Evolutionary conservation across 1,140 invertebrate species (phyloP).

Genomic region (Hylaeus volcanicus): DNA sequence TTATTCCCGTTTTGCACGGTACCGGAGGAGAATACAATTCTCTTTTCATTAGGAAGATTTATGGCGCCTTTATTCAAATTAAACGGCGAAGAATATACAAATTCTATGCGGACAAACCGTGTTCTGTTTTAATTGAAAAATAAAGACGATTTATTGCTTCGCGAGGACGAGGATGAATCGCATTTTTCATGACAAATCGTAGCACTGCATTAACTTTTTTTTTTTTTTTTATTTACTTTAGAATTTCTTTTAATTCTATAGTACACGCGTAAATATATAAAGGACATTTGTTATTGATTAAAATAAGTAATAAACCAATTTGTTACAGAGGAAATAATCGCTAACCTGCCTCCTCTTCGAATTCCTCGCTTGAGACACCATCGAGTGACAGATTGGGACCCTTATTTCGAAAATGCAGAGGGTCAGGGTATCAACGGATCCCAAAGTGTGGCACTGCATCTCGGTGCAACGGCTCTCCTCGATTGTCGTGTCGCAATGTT

Average conservation of each 20-base stretch:
- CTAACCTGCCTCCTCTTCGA: slow-evolving; percentile 63
- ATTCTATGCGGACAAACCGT: not conserved
- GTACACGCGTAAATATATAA: no score
- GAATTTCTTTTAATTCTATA: no score
- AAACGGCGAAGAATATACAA: not conserved
- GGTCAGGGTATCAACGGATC: slow-evolving; percentile 77
- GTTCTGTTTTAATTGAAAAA: not conserved
- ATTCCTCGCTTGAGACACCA: slow-evolving; percentile 76
- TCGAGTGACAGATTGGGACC: slow-evolving; percentile 82
- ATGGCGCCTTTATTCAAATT: not conserved
- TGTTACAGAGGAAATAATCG: slow-evolving; percentile 62
- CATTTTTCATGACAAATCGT: not conserved
- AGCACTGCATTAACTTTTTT: no score
- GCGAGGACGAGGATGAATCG: not conserved
- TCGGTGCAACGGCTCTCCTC: slow-evolving; percentile 79
- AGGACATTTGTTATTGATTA: no score
- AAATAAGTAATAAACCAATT: not conserved
- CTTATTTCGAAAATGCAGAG: slow-evolving; percentile 87
- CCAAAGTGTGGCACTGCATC: slow-evolving; percentile 77
- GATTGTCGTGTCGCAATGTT: slow-evolving; percentile 82
- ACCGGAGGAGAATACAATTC: not conserved
- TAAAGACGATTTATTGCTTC: not conserved
- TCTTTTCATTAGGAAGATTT: not conserved
- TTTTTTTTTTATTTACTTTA: no score
- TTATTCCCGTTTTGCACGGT: not conserved